A percentile compares a stretch with the other conserved stretches of the same genome.
Conservation (phyloP, 2,888 invertebrate species). For the Lasioglossum pauxillum region DNA sequence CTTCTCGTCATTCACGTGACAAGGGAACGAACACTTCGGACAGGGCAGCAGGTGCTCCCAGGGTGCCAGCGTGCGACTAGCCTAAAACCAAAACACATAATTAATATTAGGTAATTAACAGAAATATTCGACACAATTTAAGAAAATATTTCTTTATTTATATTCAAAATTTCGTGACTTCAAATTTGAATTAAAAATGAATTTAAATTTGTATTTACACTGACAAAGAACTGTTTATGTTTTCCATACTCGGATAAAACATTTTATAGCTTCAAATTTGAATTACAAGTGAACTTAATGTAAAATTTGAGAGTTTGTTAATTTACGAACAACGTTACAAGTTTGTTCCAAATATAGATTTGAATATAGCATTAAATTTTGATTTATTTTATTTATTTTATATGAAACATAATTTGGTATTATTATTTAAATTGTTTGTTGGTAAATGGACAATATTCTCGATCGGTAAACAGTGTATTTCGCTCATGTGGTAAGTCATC, state of each 20-base stretch:
- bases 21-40: slow-evolving; percentile 82
- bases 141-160: not conserved
- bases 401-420: not conserved
- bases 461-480: not conserved
- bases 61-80: slow-evolving; percentile 80
- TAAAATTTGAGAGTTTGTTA: not conserved
- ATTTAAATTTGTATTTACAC: not conserved
- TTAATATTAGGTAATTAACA: not conserved
- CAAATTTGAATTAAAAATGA: not conserved
- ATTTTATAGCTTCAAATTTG: no score
- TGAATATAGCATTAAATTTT: not conserved
- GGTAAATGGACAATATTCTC: not conserved
- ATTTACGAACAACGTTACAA: not conserved
- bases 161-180: not conserved
- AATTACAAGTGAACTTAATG: not conserved
- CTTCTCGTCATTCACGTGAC: slow-evolving; percentile 79
- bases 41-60: slow-evolving; percentile 80
- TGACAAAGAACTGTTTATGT: not conserved
- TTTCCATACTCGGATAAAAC: no score
- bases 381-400: not conserved
- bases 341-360: not conserved
- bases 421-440: not conserved
- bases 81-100: slow-evolving; percentile 71
- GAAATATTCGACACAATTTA: no score
- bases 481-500: not conserved